These are phyloP conservation scores for Eira barbara DNA, from an alignment of 2,113 vertebrate species.

Conservation along the genomic window DNA sequence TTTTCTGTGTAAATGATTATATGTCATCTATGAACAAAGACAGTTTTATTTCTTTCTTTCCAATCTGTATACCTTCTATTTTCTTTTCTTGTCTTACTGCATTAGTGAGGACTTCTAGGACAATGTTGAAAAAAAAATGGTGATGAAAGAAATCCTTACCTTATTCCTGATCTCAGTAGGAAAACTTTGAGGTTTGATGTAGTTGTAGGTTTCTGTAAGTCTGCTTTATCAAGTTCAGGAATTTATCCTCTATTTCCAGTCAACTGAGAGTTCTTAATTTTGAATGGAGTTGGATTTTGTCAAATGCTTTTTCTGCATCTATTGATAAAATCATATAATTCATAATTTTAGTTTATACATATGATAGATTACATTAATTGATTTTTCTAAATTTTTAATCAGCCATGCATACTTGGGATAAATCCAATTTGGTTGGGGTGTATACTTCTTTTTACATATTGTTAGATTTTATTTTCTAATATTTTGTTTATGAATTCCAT, in stretches of 20 bases:
- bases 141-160: not conserved
- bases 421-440: not conserved
- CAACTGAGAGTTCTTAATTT: not conserved
- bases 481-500: not conserved
- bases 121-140: not conserved
- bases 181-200: not conserved
- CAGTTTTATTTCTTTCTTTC: not conserved
- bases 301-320: not conserved
- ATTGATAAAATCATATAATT: not conserved
- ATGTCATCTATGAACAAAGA: not conserved
- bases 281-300: not conserved
- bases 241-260: not conserved
- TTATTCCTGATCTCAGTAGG: not conserved
- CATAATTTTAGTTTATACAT: not conserved
- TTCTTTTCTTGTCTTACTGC: not conserved
- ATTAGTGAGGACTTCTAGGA: not conserved
- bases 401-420: not conserved
- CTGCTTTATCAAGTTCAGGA: not conserved
- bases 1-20: not conserved
- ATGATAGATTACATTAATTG: not conserved
- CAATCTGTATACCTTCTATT: not conserved
- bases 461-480: not conserved
- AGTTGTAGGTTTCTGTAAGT: not conserved
- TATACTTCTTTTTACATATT: not conserved
- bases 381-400: not conserved